Evolutionary conservation across 2,888 invertebrate genomes (phyloP).

Genomic region (Sinhomidia bicolor): DNA sequence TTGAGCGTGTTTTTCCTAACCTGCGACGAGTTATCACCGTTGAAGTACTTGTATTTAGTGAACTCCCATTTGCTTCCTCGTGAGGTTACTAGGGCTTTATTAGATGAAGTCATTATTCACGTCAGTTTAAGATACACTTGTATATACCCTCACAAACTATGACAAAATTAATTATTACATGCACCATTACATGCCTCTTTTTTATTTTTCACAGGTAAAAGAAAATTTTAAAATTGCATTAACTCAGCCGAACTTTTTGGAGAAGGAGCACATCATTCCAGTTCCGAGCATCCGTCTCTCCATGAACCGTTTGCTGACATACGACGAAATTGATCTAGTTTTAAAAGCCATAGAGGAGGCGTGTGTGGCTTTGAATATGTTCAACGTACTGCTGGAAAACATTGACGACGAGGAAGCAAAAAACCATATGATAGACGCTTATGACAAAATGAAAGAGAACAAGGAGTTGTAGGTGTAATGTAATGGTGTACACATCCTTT

Average conservation of each 20-base stretch:
- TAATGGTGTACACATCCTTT: not conserved
- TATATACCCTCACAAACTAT: not conserved
- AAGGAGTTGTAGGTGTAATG: not conserved
- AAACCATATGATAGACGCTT: slow-evolving; percentile 39
- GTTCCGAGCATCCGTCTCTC: slow-evolving; percentile 89
- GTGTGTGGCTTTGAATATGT: slow-evolving; percentile 13
- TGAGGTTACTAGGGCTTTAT: not conserved
- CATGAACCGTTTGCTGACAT: slow-evolving; percentile 86
- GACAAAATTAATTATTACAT: too few species aligned
- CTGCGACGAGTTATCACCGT: slow-evolving; percentile 40
- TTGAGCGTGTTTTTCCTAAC: slow-evolving; percentile 41
- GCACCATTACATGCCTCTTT: not conserved
- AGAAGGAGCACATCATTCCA: slow-evolving; percentile 86
- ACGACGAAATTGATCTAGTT: slow-evolving; percentile 84
- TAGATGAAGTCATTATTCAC: slow-evolving; percentile 43
- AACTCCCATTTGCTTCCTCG: slow-evolving; percentile 46
- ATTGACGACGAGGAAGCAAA: slow-evolving; percentile 37
- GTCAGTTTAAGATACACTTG: slow-evolving; percentile 42
- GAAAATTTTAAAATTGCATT: slow-evolving; percentile 84
- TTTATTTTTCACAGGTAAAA: slow-evolving; percentile 69
- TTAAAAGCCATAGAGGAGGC: slow-evolving; percentile 69
- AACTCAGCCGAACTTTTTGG: slow-evolving; percentile 87
- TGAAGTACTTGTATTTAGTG: slow-evolving; percentile 48
- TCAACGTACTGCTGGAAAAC: not conserved
- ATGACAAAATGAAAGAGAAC: not conserved